Conservation (phyloP, 23 tunicate species). For the Clavelina lepadiformis region DNA sequence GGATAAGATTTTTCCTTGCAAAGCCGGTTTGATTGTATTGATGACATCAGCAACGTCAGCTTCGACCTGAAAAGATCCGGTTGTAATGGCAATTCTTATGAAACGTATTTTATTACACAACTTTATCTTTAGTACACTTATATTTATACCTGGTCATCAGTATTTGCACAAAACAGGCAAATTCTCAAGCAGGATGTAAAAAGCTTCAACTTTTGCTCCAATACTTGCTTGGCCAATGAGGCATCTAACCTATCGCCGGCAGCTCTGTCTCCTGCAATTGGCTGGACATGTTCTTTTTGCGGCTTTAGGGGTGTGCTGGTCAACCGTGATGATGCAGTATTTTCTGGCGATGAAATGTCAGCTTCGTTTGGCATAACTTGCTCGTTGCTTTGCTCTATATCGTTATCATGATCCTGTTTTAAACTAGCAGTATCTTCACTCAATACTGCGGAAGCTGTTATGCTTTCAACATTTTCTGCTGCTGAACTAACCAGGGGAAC, state of each 20-base stretch:
- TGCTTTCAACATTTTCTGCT: background rate
- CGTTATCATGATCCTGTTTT: background rate
- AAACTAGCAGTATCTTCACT: background rate
- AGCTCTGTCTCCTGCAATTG: background rate
- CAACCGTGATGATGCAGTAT: background rate
- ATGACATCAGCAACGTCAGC: slow-evolving; percentile 51
- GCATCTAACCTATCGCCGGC: slow-evolving; percentile 4
- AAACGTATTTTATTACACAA: background rate
- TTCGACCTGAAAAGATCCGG: slow-evolving; percentile 29
- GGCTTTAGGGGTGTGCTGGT: slow-evolving; percentile 4
- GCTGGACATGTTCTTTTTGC: too few relatives aligned
- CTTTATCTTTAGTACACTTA: background rate
- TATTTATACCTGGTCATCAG: slow-evolving; percentile 16
- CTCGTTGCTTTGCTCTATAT: background rate
- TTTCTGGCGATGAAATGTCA: slow-evolving; percentile 7
- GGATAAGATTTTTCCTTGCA: slow-evolving; percentile 33
- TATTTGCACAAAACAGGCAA: slow-evolving; percentile 38
- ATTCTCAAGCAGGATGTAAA: slow-evolving; percentile 55
- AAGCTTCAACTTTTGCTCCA: slow-evolving; percentile 46
- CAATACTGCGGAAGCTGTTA: background rate
- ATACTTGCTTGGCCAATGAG: slow-evolving; percentile 9
- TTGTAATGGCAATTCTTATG: too few relatives aligned
- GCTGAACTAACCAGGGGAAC: slow-evolving; percentile 10
- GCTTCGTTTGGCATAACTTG: slow-evolving; percentile 1
- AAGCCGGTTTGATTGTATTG: slow-evolving; percentile 45